Conservation (phyloP, 2,888 invertebrate genomes). For the Tromatobia lineatoria region DNA sequence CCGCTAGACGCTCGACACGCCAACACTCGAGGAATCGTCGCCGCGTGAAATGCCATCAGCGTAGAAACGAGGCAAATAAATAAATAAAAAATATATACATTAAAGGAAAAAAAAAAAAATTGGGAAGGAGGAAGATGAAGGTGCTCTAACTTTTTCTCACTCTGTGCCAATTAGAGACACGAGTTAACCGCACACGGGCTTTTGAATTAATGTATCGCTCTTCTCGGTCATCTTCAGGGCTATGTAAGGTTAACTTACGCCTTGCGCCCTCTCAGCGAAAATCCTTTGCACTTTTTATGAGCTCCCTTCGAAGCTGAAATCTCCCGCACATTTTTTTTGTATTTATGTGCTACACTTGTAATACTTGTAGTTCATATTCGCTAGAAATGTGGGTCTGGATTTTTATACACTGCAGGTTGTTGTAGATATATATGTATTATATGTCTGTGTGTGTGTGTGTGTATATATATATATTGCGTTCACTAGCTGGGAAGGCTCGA, state of each 20-base stretch:
- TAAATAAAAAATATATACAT: constrained; percentile 22
- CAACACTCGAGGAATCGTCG: constrained; percentile 77
- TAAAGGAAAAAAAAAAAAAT: constrained; percentile 33
- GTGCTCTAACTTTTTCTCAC: constrained; percentile 8
- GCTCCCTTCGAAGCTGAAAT: neutral
- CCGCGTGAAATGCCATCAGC: constrained; percentile 71
- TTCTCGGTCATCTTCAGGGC: constrained; percentile 19
- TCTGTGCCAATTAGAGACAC: constrained; percentile 53
- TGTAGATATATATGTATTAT: neutral
- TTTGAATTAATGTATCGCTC: constrained; percentile 27
- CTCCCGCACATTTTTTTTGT: neutral
- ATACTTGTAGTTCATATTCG: neutral
- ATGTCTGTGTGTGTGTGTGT: neutral
- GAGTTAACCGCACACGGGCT: neutral
- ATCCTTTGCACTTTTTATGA: constrained; percentile 14
- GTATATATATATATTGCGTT: neutral
- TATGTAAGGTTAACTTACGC: neutral
- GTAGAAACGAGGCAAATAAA: constrained; percentile 54
- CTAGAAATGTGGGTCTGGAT: neutral
- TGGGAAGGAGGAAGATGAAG: constrained; percentile 32
- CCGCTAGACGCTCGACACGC: constrained; percentile 66
- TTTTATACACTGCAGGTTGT: constrained; percentile 2
- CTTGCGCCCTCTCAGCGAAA: neutral
- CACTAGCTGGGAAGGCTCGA: constrained; percentile 18
- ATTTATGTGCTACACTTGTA: constrained; percentile 12